Evolutionary conservation across 1,140 invertebrate genomes (phyloP).

Genomic region (Aphaenogaster rudis): DNA sequence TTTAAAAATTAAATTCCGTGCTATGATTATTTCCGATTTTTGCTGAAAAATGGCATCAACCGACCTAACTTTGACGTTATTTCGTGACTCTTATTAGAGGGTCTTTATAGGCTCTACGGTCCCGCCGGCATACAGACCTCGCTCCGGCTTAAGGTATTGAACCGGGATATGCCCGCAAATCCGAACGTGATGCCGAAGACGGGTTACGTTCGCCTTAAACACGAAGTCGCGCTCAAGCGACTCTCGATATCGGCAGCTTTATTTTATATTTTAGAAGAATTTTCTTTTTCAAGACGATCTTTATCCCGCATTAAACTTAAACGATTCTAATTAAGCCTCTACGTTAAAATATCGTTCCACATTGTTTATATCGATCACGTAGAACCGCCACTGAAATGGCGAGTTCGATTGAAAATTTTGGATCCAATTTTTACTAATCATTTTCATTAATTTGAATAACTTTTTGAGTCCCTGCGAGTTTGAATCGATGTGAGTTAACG

Average conservation of each 20-base stretch:
- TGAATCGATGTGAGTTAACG: background rate
- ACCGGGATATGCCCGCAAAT: background rate
- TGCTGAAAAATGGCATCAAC: too few relatives aligned
- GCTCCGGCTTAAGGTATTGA: background rate
- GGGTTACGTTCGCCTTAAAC: background rate
- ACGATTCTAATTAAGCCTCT: background rate
- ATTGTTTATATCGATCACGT: background rate
- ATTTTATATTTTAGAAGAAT: background rate
- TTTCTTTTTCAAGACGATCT: background rate
- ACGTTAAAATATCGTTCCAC: background rate
- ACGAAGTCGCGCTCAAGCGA: background rate
- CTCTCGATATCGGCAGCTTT: background rate
- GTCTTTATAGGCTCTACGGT: background rate
- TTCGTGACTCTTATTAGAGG: too few relatives aligned
- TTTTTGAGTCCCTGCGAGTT: background rate
- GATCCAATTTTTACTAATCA: background rate
- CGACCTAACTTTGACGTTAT: too few relatives aligned
- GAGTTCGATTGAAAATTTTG: background rate
- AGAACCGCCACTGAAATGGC: background rate
- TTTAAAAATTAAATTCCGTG: too few relatives aligned
- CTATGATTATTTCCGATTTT: too few relatives aligned
- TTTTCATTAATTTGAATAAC: background rate
- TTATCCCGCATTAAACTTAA: background rate
- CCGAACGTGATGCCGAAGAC: background rate
- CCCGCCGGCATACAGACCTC: background rate